Percentiles rank a stretch among this genome's conserved stretches.
Evolutionary conservation across 2,888 invertebrate genomes (phyloP).

Genomic region (Lithophane socia): DNA sequence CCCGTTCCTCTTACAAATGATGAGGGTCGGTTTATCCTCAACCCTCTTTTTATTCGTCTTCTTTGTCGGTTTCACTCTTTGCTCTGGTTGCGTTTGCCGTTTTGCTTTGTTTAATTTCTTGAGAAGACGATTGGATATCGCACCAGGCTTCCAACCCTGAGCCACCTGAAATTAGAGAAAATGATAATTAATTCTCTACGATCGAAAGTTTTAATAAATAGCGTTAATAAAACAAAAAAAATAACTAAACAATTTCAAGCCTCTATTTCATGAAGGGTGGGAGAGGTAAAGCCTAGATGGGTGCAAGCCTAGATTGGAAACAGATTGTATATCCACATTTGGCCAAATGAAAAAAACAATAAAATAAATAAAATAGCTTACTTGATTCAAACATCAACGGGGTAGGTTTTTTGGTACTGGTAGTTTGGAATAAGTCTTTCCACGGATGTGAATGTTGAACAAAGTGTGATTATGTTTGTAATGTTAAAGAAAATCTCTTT

Average conservation of each 20-base stretch:
- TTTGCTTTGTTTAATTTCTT: constrained; percentile 79
- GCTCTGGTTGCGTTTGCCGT: constrained; percentile 60
- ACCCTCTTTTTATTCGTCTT: constrained; percentile 73
- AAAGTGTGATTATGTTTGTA: neutral
- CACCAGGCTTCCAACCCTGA: constrained; percentile 85
- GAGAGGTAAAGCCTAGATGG: neutral
- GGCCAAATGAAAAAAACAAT: constrained; percentile 29
- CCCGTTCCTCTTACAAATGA: constrained; percentile 79
- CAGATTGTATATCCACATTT: neutral
- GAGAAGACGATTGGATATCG: constrained; percentile 81
- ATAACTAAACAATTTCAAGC: neutral
- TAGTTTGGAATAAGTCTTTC: neutral
- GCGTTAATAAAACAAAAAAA: neutral
- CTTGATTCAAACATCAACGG: constrained; percentile 14
- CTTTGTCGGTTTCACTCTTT: constrained; percentile 67
- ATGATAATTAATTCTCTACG: neutral
- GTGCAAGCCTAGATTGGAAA: neutral
- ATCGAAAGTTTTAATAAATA: neutral
- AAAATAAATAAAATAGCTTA: constrained; percentile 40
- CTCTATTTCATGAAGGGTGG: neutral
- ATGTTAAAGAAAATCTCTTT: neutral
- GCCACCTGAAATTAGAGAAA: constrained; percentile 68
- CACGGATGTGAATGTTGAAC: neutral
- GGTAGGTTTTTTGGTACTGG: neutral
- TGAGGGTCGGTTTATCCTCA: constrained; percentile 80